Conservation (phyloP, 2,888 invertebrate genomes). For the Chironomus tentans region DNA sequence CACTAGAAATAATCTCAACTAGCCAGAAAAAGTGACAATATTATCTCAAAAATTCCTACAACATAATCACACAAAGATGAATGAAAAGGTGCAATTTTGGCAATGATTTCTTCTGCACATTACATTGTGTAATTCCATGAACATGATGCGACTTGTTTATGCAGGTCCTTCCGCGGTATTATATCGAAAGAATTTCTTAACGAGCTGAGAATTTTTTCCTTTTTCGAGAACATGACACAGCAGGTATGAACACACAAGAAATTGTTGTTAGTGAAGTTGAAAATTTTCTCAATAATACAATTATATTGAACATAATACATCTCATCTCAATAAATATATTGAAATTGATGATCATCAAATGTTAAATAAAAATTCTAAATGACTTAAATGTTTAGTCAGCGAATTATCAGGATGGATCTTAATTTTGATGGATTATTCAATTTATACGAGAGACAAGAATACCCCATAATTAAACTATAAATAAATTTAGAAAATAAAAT, state of each 20-base stretch:
- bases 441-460: background rate
- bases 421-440: slow-evolving; percentile 12
- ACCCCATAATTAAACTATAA: slow-evolving; percentile 7
- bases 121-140: too few species aligned
- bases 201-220: background rate
- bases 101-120: too few species aligned
- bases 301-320: background rate
- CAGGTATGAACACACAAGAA: background rate
- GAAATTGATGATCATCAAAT: background rate
- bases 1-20: too few species aligned
- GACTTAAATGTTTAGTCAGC: slow-evolving; percentile 1
- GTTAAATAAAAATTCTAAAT: too few species aligned
- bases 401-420: background rate
- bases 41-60: too few species aligned
- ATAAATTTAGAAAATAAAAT: background rate
- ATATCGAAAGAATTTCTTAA: background rate
- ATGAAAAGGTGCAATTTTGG: too few species aligned
- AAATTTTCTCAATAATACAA: background rate
- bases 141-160: background rate
- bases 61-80: too few species aligned
- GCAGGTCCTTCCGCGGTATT: background rate
- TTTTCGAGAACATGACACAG: background rate
- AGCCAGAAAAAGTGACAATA: too few species aligned
- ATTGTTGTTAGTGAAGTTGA: too few species aligned
- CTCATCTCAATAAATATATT: background rate